Percentiles rank a stretch among this genome's conserved stretches.
Evolutionary conservation across 2,888 invertebrate species (phyloP).

Genomic region (Prostheceraeus crozeri): DNA sequence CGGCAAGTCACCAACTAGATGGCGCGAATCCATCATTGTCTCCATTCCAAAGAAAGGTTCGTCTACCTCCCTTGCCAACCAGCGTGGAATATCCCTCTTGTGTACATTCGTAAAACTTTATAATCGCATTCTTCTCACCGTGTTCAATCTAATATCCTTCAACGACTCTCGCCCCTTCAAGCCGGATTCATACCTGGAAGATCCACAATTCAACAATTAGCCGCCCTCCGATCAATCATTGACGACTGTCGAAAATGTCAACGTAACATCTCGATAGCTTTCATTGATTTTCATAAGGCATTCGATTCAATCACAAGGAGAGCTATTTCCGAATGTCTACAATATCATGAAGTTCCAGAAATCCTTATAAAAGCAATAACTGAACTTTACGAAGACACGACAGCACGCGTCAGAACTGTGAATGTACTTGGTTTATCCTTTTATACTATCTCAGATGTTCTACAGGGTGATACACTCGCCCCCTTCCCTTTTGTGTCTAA

Average conservation of each 20-base stretch:
- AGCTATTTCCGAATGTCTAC: no score
- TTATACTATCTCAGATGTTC: no score
- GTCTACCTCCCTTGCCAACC: neutral
- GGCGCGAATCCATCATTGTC: conserved; percentile 14
- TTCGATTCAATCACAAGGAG: conserved; percentile 31
- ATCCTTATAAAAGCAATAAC: no score
- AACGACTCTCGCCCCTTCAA: conserved; percentile 22
- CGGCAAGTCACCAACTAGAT: conserved; percentile 18
- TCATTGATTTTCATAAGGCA: conserved; percentile 31
- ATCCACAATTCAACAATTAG: conserved; percentile 29
- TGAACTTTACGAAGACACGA: no score
- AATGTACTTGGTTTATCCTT: no score
- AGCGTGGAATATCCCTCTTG: conserved; percentile 8
- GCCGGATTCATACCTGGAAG: conserved; percentile 29
- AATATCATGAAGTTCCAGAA: no score
- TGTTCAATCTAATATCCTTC: neutral
- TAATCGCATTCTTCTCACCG: no score
- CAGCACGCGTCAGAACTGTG: no score
- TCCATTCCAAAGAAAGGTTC: conserved; percentile 17
- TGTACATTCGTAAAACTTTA: conserved; percentile 18
- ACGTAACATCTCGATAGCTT: conserved; percentile 20
- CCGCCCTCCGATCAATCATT: conserved; percentile 22
- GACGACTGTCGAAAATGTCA: conserved; percentile 30
- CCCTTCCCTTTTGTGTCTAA: no score
- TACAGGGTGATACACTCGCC: no score